These are phyloP conservation scores for Nephrocerus scutellatus DNA, from an alignment of 2,888 invertebrate species.

Conservation along the genomic window DNA sequence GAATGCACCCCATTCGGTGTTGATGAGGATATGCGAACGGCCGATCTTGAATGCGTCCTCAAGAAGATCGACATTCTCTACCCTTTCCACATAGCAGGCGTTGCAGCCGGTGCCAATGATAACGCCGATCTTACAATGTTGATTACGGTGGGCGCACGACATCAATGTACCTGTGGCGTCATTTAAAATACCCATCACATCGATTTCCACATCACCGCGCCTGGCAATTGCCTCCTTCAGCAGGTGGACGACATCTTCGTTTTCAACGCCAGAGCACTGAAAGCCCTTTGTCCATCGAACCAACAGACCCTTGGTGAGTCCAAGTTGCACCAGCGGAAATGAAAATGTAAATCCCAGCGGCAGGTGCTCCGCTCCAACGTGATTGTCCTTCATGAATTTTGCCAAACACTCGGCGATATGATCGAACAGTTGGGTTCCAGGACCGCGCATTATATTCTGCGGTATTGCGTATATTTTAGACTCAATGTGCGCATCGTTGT, in stretches of 20 bases:
- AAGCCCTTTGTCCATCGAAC: constrained; percentile 96
- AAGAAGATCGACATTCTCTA: constrained; percentile 72
- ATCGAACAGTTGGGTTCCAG: constrained; percentile 81
- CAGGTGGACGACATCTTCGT: constrained; percentile 80
- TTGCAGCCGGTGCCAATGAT: constrained; percentile 84
- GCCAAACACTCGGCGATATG: constrained; percentile 91
- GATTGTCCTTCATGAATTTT: constrained; percentile 77
- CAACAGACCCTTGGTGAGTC: constrained; percentile 76
- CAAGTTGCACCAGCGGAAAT: constrained; percentile 81
- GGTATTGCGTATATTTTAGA: constrained; percentile 95
- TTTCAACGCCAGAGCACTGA: constrained; percentile 81
- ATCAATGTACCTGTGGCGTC: constrained; percentile 91
- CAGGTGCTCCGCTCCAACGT: constrained; percentile 60
- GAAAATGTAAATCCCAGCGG: constrained; percentile 96
- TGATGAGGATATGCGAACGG: constrained; percentile 72
- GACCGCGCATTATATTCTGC: constrained; percentile 84
- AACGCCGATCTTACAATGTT: constrained; percentile 66
- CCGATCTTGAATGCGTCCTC: constrained; percentile 53
- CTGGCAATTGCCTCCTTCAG: constrained; percentile 78
- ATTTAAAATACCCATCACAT: constrained; percentile 85
- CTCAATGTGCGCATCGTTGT: constrained; percentile 81
- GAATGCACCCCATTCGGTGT: constrained; percentile 96
- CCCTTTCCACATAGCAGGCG: constrained; percentile 87
- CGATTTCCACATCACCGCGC: constrained; percentile 73
- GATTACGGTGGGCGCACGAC: constrained; percentile 82